Evolutionary conservation across 2,888 invertebrate species (phyloP).

Genomic region (Chaitophorus viminalis): DNA sequence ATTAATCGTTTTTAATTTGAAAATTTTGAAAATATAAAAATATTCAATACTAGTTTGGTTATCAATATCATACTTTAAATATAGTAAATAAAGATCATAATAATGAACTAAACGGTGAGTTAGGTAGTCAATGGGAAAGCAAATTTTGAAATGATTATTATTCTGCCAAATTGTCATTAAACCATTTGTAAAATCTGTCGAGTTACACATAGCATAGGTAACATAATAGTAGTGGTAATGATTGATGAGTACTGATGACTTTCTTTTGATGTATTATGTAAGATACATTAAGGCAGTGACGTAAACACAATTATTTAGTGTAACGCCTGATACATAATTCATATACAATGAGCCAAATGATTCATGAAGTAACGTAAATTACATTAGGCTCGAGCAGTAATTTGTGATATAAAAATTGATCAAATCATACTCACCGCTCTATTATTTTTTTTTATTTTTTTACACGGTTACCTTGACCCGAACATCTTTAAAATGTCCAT

Average conservation of each 20-base stretch:
- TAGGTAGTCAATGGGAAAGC: too few relatives aligned
- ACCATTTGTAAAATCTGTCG: neutral
- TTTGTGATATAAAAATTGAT: neutral
- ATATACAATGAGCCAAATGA: neutral
- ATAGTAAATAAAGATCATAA: too few relatives aligned
- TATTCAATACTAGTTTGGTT: too few relatives aligned
- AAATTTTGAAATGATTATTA: neutral
- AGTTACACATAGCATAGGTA: neutral
- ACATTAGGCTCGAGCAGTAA: neutral
- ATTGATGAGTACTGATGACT: neutral
- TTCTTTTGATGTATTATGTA: neutral
- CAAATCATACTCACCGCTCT: neutral
- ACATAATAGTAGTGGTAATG: too few relatives aligned
- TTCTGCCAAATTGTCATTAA: neutral
- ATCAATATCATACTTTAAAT: too few relatives aligned
- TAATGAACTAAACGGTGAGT: too few relatives aligned
- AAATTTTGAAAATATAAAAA: too few relatives aligned
- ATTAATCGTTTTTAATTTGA: too few relatives aligned
- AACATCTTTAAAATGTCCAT: neutral
- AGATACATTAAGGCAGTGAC: neutral
- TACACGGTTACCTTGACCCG: conserved; percentile 20
- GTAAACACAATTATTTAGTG: neutral
- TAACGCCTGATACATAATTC: neutral
- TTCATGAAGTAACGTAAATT: neutral
- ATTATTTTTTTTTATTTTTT: neutral